Percentiles rank a stretch among this genome's conserved stretches.
Conservation (phyloP, 2,888 invertebrate species). For the Camponotus fellah region DNA sequence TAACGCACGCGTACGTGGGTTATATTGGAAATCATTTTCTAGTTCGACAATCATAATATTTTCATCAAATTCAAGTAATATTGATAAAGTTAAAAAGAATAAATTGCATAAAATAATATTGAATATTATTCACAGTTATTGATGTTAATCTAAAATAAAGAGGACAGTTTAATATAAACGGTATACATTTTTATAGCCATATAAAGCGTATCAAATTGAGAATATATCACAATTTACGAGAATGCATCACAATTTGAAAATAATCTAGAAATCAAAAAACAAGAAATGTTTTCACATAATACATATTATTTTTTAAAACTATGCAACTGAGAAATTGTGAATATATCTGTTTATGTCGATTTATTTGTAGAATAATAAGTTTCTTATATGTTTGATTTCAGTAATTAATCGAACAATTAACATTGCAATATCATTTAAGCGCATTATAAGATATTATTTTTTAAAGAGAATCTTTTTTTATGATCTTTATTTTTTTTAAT, state of each 20-base stretch:
- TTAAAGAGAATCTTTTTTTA: background rate
- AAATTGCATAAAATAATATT: slow-evolving; percentile 9
- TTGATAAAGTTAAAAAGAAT: slow-evolving; percentile 66
- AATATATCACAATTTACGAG: background rate
- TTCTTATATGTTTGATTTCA: background rate
- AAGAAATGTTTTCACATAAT: background rate
- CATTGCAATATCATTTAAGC: slow-evolving; percentile 26
- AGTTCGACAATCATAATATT: slow-evolving; percentile 66
- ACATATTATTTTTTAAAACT: background rate
- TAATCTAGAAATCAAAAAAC: background rate
- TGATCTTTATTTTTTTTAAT: too few relatives aligned
- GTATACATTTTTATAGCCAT: background rate
- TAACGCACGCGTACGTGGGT: slow-evolving; percentile 9
- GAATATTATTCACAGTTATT: background rate
- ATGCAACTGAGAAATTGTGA: slow-evolving; percentile 5
- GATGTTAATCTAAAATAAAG: background rate
- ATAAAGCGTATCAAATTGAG: background rate
- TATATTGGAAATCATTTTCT: slow-evolving; percentile 66
- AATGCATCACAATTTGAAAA: background rate
- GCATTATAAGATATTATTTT: slow-evolving; percentile 9
- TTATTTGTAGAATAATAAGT: slow-evolving; percentile 8
- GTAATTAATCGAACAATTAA: slow-evolving; percentile 2
- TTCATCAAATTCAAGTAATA: slow-evolving; percentile 60
- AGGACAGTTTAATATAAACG: background rate
- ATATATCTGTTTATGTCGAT: background rate